Percentiles rank a stretch among this genome's conserved stretches.
Evolutionary conservation across 1,140 invertebrate species (phyloP).

Genomic region (Saxidomus purpurata): DNA sequence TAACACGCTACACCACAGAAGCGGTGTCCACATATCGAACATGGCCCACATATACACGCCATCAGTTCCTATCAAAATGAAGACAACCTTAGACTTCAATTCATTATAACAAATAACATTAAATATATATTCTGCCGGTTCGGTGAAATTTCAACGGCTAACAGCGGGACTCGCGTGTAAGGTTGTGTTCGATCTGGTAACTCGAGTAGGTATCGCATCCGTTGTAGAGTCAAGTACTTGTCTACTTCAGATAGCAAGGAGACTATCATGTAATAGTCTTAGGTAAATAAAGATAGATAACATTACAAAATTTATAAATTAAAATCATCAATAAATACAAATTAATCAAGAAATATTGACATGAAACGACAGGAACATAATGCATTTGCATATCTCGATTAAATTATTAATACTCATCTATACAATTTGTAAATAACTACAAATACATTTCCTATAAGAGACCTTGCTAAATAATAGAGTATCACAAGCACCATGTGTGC

Average conservation of each 20-base stretch:
- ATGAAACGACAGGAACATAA: conserved; percentile 54
- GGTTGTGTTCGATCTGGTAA: conserved; percentile 53
- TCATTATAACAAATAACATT: conserved; percentile 43
- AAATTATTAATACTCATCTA: conserved; percentile 36
- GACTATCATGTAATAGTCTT: conserved; percentile 49
- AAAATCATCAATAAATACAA: conserved; percentile 66
- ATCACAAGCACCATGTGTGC: conserved; percentile 12
- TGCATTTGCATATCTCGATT: conserved; percentile 17
- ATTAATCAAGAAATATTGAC: conserved; percentile 51
- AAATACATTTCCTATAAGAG: background rate
- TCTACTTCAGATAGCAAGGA: conserved; percentile 60
- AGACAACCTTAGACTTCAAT: conserved; percentile 45
- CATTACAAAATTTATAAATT: conserved; percentile 69
- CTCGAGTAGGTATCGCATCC: conserved; percentile 52
- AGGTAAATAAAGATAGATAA: conserved; percentile 47
- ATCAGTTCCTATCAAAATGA: background rate
- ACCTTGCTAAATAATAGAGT: background rate
- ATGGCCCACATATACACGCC: background rate
- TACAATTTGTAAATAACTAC: conserved; percentile 16
- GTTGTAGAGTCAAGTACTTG: conserved; percentile 69
- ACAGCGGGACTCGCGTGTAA: conserved; percentile 60
- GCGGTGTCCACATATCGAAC: conserved; percentile 11
- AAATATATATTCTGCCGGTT: conserved; percentile 16
- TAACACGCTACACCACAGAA: background rate
- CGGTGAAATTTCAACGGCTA: background rate